Evolutionary conservation across 2,113 vertebrate genomes (phyloP).

Genomic region (Phycodurus eques): DNA sequence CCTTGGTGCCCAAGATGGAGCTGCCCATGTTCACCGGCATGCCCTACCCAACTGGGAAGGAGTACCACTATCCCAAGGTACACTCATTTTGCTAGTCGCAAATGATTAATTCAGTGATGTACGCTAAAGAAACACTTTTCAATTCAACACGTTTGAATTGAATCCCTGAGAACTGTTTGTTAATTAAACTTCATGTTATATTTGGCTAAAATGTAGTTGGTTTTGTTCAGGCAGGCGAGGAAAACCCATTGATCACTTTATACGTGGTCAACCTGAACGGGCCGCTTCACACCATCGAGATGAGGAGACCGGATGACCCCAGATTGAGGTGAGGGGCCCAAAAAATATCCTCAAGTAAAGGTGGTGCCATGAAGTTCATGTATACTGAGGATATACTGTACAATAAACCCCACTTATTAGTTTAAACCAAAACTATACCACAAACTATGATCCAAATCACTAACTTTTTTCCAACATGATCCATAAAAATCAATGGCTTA

Average conservation of each 20-base stretch:
- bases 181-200: not conserved
- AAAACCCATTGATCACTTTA: conserved; percentile 90
- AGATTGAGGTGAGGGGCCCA: conserved; percentile 81
- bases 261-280: conserved; percentile 93
- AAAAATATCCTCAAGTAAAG: too few relatives aligned
- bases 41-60: conserved; percentile 82
- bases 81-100: not conserved
- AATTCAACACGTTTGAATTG: not conserved
- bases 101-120: too few relatives aligned
- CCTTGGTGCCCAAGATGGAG: conserved; percentile 90
- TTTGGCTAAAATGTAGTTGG: not conserved
- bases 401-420: too few relatives aligned
- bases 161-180: too few relatives aligned
- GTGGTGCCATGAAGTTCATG: too few relatives aligned
- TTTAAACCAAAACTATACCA: too few relatives aligned
- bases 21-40: conserved; percentile 86
- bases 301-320: conserved; percentile 88
- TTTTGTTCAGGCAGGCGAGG: conserved; percentile 82
- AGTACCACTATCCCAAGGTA: conserved; percentile 93
- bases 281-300: conserved; percentile 90
- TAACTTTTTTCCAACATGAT: too few relatives aligned
- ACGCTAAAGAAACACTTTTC: too few relatives aligned
- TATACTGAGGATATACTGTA: too few relatives aligned
- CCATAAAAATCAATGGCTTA: too few relatives aligned
- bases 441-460: too few relatives aligned